Conservation (phyloP, 2,113 vertebrate genomes). For the Embiotoca jacksoni region DNA sequence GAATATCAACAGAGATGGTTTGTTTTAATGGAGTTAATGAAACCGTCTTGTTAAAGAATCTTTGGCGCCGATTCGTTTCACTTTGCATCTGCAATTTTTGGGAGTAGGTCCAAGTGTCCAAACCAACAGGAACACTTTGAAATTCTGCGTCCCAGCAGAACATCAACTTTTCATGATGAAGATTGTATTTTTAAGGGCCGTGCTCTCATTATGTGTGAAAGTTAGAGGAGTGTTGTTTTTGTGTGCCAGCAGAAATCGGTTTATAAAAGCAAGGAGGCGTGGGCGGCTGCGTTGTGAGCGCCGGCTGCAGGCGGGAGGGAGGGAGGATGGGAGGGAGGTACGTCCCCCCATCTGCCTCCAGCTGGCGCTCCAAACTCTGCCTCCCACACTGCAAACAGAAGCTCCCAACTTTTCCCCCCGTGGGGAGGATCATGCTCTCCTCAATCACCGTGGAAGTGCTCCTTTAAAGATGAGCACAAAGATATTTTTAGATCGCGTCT, state of each 20-base stretch:
- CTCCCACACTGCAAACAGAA: conserved; percentile 52
- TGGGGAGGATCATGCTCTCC: conserved; percentile 12
- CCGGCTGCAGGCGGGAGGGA: conserved; percentile 56
- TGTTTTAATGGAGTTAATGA: too few relatives aligned
- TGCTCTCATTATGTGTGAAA: neutral
- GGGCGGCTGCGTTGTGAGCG: conserved; percentile 33
- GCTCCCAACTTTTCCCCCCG: conserved; percentile 13
- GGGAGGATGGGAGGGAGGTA: conserved; percentile 46
- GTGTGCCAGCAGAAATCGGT: neutral
- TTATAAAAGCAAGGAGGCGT: conserved; percentile 28
- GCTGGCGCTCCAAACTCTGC: conserved; percentile 60
- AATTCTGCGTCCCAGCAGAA: too few relatives aligned
- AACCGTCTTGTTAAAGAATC: too few relatives aligned
- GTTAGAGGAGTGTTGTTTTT: neutral
- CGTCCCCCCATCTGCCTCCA: conserved; percentile 62
- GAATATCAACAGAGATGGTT: too few relatives aligned
- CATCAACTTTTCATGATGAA: too few relatives aligned
- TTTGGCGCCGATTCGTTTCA: too few relatives aligned
- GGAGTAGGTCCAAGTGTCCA: too few relatives aligned
- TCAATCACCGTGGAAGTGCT: neutral
- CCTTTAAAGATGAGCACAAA: neutral
- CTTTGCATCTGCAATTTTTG: too few relatives aligned
- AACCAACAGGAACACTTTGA: too few relatives aligned
- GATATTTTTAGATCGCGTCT: too few relatives aligned
- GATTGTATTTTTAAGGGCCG: too few relatives aligned